A percentile compares a stretch with the other conserved stretches of the same genome.
Evolutionary conservation across 2,797 vertebrate species (phyloP).

Genomic region (Leptodactylus fallax): DNA sequence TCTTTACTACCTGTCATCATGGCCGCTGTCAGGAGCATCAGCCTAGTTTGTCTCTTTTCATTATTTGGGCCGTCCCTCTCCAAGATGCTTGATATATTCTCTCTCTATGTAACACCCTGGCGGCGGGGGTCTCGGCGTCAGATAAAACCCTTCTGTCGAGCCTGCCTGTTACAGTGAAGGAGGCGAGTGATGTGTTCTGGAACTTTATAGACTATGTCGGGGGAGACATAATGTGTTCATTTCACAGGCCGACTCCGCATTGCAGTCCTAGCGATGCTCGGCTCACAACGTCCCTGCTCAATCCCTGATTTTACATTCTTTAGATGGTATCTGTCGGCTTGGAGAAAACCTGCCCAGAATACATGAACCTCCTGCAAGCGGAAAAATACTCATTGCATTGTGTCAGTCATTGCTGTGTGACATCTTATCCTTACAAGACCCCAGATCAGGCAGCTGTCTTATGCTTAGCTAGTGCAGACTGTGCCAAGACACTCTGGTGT

Average conservation of each 20-base stretch:
- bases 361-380: not conserved
- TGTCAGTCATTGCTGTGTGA: not conserved
- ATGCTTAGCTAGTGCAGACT: not conserved
- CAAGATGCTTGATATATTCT: not conserved
- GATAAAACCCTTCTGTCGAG: not conserved
- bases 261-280: conserved; percentile 23
- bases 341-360: not conserved
- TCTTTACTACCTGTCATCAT: conserved; percentile 28
- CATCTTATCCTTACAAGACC: conserved; percentile 11
- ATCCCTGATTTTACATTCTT: conserved; percentile 12
- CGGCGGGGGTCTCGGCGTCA: not conserved
- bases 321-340: conserved; percentile 6
- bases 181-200: conserved; percentile 3
- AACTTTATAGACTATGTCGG: conserved; percentile 17
- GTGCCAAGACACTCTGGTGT: not conserved
- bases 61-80: conserved; percentile 8
- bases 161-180: not conserved
- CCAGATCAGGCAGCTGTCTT: not conserved
- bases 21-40: not conserved
- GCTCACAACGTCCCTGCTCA: conserved; percentile 10
- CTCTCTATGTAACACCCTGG: not conserved
- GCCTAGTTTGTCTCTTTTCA: conserved; percentile 13
- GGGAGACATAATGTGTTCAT: conserved; percentile 17
- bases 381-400: not conserved
- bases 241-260: conserved; percentile 29